Percentiles rank a stretch among this genome's conserved stretches.
These are phyloP conservation scores for Drosophila littoralis DNA, from an alignment of 1,140 invertebrate species.

Conservation along the genomic window DNA sequence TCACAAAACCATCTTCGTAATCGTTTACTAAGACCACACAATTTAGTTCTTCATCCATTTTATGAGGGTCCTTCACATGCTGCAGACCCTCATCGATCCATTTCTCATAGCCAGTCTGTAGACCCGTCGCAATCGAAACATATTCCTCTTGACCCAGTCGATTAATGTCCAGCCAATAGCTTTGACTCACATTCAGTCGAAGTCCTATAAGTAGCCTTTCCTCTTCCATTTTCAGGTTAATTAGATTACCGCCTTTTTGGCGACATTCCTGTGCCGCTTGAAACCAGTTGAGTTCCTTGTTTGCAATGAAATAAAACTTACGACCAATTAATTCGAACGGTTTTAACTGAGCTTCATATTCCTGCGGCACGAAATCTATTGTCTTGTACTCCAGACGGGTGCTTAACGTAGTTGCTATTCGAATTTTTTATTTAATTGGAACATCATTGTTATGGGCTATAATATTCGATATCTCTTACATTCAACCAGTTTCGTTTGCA, in stretches of 20 bases:
- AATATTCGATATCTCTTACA: conserved; percentile 15
- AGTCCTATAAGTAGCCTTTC: conserved; percentile 8
- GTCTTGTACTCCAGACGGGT: conserved; percentile 29
- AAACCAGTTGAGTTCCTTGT: conserved; percentile 21
- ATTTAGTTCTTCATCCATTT: not conserved
- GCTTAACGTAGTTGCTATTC: conserved; percentile 9
- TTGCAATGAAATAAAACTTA: conserved; percentile 30
- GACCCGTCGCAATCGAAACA: conserved; percentile 30
- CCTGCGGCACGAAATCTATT: conserved; percentile 5
- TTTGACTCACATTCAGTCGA: conserved; percentile 2
- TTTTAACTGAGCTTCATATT: not conserved
- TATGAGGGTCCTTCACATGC: not conserved
- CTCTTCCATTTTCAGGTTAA: conserved; percentile 4
- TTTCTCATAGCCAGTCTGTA: not conserved
- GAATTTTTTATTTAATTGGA: not conserved
- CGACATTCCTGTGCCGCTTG: conserved; percentile 41
- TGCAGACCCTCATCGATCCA: conserved; percentile 1
- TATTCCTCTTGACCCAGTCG: conserved; percentile 28
- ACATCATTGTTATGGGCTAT: not conserved
- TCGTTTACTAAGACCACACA: conserved; percentile 21
- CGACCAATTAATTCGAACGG: conserved; percentile 17
- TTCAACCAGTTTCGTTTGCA: conserved; percentile 1
- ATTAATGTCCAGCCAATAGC: conserved; percentile 34
- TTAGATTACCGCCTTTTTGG: conserved; percentile 11
- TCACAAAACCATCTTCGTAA: conserved; percentile 17